phyloP scores from a whole-genome alignment of 2,797 vertebrate genomes.

The Notolabrus celidotus region DNA sequence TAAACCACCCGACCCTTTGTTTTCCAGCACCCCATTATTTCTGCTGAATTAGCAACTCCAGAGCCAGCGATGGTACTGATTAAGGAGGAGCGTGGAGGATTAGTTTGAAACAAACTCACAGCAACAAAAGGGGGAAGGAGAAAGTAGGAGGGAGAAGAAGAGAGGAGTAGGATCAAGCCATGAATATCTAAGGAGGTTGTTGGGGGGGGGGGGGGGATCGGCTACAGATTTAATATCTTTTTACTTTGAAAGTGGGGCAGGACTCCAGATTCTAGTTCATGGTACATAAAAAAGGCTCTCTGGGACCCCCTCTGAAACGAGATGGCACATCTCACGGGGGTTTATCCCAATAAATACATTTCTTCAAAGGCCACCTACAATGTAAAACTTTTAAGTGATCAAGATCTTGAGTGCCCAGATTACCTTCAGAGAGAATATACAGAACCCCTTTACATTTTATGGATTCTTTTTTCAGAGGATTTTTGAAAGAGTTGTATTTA shows the following conservation, averaged over 20 bases:
- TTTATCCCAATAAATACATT: too few relatives aligned
- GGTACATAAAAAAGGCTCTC: too few relatives aligned
- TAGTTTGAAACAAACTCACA: constrained; percentile 83
- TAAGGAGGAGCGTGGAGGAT: constrained; percentile 89
- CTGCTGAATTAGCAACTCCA: constrained; percentile 95
- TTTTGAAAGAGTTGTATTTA: too few relatives aligned
- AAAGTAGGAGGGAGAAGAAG: constrained; percentile 29
- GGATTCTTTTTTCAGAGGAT: too few relatives aligned
- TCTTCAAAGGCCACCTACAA: too few relatives aligned
- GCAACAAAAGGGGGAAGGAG: constrained; percentile 20
- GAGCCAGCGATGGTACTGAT: constrained; percentile 90
- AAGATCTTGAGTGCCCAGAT: too few relatives aligned
- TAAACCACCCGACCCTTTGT: constrained; percentile 88
- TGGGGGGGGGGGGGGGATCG: too few relatives aligned
- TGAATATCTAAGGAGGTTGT: constrained; percentile 30
- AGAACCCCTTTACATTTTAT: too few relatives aligned
- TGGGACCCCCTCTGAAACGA: too few relatives aligned
- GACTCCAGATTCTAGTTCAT: background rate
- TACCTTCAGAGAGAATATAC: too few relatives aligned
- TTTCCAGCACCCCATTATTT: constrained; percentile 92
- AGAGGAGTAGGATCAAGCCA: constrained; percentile 56
- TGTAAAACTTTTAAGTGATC: too few relatives aligned
- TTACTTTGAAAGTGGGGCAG: constrained; percentile 1
- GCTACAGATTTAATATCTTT: constrained; percentile 15
- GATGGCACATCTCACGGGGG: too few relatives aligned